Evolutionary conservation across 2,113 vertebrate species (phyloP).

Genomic region (Phocoena phocoena): DNA sequence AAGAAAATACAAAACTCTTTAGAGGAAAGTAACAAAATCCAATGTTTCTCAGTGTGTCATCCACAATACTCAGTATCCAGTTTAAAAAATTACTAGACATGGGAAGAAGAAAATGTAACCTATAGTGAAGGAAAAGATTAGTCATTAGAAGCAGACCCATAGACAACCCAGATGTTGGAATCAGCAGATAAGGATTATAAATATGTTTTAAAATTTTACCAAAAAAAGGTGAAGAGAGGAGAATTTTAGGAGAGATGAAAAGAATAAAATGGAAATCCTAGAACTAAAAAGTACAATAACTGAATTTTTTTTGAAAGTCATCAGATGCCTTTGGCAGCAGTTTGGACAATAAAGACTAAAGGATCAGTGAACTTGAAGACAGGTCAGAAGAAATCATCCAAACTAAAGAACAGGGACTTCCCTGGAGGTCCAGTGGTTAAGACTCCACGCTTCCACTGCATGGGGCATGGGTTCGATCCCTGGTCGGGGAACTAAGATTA

Average conservation of each 20-base stretch:
- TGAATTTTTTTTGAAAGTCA: not conserved
- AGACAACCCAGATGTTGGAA: not conserved
- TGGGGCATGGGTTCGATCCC: too few species aligned
- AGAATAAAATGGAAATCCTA: not conserved
- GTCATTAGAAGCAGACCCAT: not conserved
- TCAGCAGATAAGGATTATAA: not conserved
- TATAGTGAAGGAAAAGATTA: not conserved
- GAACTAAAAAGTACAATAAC: not conserved
- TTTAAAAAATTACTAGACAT: not conserved
- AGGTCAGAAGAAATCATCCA: slow-evolving; percentile 9
- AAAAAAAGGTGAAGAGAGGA: not conserved
- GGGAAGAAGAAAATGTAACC: slow-evolving; percentile 1
- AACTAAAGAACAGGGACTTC: not conserved
- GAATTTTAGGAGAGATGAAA: not conserved
- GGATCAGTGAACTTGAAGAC: not conserved
- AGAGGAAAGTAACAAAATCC: not conserved
- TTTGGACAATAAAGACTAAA: slow-evolving; percentile 3
- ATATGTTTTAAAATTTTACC: not conserved
- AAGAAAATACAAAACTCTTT: not conserved
- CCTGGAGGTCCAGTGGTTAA: too few species aligned
- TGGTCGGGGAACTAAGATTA: too few species aligned
- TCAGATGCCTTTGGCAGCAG: not conserved
- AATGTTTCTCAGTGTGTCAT: not conserved
- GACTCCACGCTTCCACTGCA: too few species aligned
- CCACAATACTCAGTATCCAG: not conserved